These are phyloP conservation scores for Alectoris magna DNA, from an alignment of 2,797 vertebrate genomes.

Conservation along the genomic window DNA sequence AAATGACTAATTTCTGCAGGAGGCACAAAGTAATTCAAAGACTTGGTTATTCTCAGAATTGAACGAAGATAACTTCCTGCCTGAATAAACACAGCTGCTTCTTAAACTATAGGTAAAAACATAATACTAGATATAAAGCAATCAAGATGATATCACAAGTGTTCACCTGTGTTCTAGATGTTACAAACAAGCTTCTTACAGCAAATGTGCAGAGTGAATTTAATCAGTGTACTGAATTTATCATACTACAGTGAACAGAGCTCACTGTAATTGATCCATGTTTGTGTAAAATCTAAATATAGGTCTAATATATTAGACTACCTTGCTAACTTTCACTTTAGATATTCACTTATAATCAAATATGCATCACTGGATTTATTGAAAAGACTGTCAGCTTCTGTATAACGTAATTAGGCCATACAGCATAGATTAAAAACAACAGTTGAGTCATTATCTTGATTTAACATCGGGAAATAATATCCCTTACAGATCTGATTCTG, in stretches of 20 bases:
- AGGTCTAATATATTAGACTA: slow-evolving; percentile 12
- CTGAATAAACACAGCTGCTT: not conserved
- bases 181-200: not conserved
- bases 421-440: not conserved
- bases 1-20: not conserved
- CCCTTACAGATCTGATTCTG: not conserved
- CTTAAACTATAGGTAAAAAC: not conserved
- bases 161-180: not conserved
- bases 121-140: not conserved
- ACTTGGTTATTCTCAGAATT: not conserved
- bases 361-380: not conserved
- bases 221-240: not conserved
- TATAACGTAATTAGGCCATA: not conserved
- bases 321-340: slow-evolving; percentile 16
- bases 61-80: not conserved
- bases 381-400: not conserved
- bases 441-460: not conserved
- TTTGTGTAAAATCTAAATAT: not conserved
- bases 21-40: not conserved
- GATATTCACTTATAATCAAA: slow-evolving; percentile 12
- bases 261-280: not conserved
- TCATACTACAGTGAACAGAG: not conserved
- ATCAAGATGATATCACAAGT: not conserved
- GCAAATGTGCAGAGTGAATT: not conserved
- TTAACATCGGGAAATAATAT: not conserved